Percentiles rank a stretch among this genome's conserved stretches.
Evolutionary conservation across 2,888 invertebrate genomes (phyloP).

Genomic region (Drosophila conformis): DNA sequence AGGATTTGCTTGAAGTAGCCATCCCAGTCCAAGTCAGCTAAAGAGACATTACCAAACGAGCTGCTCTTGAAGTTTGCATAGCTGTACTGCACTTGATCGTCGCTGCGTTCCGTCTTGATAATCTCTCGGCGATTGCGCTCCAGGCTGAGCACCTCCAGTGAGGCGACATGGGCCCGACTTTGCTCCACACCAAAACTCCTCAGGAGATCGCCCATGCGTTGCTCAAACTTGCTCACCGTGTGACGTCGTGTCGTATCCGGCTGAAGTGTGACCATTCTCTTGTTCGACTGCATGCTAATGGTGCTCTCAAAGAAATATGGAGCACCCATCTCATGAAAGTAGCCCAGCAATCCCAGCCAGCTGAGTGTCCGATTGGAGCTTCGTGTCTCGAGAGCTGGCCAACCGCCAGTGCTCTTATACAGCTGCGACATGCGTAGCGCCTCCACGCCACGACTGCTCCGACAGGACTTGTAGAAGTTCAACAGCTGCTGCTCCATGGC

Average conservation of each 20-base stretch:
- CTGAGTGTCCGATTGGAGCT: constrained; percentile 52
- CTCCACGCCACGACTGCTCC: constrained; percentile 68
- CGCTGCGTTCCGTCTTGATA: constrained; percentile 50
- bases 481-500: constrained; percentile 80
- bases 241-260: constrained; percentile 73
- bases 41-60: constrained; percentile 55
- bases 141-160: constrained; percentile 81
- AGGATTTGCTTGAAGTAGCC: constrained; percentile 77
- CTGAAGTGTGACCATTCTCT: constrained; percentile 72
- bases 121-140: constrained; percentile 81
- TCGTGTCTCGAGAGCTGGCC: constrained; percentile 81
- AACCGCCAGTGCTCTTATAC: constrained; percentile 80
- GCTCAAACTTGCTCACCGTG: constrained; percentile 79
- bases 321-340: constrained; percentile 82
- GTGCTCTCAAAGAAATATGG: constrained; percentile 79
- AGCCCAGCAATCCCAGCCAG: constrained; percentile 76
- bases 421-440: constrained; percentile 75
- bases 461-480: constrained; percentile 81
- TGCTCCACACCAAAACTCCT: constrained; percentile 73
- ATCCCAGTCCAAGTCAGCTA: constrained; percentile 78
- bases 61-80: constrained; percentile 73
- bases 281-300: constrained; percentile 81
- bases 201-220: constrained; percentile 76
- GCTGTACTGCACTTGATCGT: constrained; percentile 67
- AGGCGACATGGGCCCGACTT: constrained; percentile 77